phyloP scores from a whole-genome alignment of 2,797 vertebrate genomes.

The Urocyon cinereoargenteus region DNA sequence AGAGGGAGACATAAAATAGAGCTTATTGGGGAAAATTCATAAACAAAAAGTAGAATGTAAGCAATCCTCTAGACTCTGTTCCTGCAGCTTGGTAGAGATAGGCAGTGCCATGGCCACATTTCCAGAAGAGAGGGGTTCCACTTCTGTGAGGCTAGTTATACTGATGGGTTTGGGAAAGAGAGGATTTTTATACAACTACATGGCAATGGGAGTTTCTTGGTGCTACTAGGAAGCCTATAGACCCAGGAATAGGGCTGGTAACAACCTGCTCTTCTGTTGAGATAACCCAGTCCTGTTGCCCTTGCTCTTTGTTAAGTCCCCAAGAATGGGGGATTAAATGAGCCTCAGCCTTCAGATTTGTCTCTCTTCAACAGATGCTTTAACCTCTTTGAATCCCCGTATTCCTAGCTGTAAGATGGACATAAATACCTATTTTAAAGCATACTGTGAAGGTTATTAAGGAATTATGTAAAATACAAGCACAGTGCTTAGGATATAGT shows the following conservation, averaged over 20 bases:
- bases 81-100: not conserved
- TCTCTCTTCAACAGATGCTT: not conserved
- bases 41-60: not conserved
- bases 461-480: not conserved
- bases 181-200: not conserved
- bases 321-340: not conserved
- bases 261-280: not conserved
- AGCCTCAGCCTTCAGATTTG: not conserved
- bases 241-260: not conserved
- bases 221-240: not conserved
- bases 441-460: not conserved
- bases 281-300: not conserved
- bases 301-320: not conserved
- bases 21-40: not conserved
- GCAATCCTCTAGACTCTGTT: not conserved
- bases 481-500: not conserved
- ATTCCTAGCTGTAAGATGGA: not conserved
- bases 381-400: not conserved
- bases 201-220: not conserved
- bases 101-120: too few species aligned
- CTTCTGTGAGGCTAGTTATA: not conserved
- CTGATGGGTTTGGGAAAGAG: not conserved
- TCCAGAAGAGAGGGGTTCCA: not conserved
- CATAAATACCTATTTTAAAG: not conserved
- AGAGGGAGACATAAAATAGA: not conserved